Conservation (phyloP, 92 coral and sea anemone genomes). For the Zoanthus solanderi region DNA sequence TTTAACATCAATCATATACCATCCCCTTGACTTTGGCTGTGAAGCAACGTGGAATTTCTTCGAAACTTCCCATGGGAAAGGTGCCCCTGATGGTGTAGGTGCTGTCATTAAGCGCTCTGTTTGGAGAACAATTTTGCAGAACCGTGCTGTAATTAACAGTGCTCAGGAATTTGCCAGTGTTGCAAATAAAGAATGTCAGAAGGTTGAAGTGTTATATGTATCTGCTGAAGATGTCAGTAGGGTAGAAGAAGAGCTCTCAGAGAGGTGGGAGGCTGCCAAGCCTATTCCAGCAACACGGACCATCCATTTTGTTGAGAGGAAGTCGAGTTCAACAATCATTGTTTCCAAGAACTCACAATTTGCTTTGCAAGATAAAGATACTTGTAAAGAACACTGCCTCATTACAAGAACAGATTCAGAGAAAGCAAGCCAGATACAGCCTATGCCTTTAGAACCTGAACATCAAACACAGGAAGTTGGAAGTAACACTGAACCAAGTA, state of each 20-base stretch:
- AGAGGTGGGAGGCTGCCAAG: slow-evolving; percentile 1
- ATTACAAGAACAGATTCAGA: no score
- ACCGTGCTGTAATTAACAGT: slow-evolving; percentile 48
- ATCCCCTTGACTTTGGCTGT: slow-evolving; percentile 28
- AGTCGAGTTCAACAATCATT: neutral
- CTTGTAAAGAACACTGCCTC: neutral
- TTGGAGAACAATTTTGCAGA: slow-evolving; percentile 53
- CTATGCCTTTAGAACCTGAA: neutral
- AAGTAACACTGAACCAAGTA: slow-evolving; percentile 6
- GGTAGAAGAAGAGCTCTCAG: slow-evolving; percentile 12
- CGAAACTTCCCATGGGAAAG: slow-evolving; percentile 63
- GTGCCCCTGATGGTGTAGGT: slow-evolving; percentile 51
- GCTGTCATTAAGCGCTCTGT: slow-evolving; percentile 37
- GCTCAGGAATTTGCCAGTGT: slow-evolving; percentile 36
- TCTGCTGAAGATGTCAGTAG: neutral
- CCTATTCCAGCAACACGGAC: neutral
- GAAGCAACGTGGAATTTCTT: slow-evolving; percentile 55
- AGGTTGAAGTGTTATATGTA: neutral
- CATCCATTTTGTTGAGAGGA: slow-evolving; percentile 14
- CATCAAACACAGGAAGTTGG: neutral
- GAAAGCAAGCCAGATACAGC: no score
- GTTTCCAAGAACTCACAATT: slow-evolving; percentile 13
- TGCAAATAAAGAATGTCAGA: slow-evolving; percentile 6
- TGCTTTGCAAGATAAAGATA: neutral
- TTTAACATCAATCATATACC: slow-evolving; percentile 9